phyloP scores from a whole-genome alignment of 2,113 vertebrate species.

The Tachysurus vachellii region DNA sequence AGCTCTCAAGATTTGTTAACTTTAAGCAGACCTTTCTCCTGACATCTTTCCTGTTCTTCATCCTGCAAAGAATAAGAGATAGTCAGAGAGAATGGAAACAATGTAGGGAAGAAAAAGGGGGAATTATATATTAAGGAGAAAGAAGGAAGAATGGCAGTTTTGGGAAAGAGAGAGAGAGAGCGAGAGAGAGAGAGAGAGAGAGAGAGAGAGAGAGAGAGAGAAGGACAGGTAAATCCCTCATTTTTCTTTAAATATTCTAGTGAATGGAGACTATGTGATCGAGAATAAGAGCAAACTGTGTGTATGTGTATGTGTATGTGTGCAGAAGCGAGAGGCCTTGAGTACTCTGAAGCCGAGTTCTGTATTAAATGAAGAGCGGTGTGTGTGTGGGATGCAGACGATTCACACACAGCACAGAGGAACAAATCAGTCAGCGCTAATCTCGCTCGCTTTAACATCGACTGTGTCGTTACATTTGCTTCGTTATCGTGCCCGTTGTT shows the following conservation, averaged over 20 bases:
- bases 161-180: neutral
- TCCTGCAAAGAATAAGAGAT: neutral
- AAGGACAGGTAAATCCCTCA: neutral
- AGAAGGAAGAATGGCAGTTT: neutral
- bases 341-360: neutral
- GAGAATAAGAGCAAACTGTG: neutral
- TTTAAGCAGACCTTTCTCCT: neutral
- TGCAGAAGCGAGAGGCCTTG: neutral
- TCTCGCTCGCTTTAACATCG: conserved; percentile 56
- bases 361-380: conserved; percentile 1
- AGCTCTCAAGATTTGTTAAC: neutral
- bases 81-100: conserved; percentile 16
- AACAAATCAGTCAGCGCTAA: conserved; percentile 59
- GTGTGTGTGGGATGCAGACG: neutral
- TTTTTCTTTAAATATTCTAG: conserved; percentile 2
- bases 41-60: neutral
- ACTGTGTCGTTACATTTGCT: conserved; percentile 55
- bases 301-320: conserved; percentile 6
- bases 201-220: neutral
- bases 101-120: neutral
- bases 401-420: conserved; percentile 48
- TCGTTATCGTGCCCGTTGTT: conserved; percentile 60
- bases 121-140: conserved; percentile 4
- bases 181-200: no score
- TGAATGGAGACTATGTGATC: neutral